phyloP scores from a whole-genome alignment of 2,797 vertebrate species.

The Tragopan temminckii region DNA sequence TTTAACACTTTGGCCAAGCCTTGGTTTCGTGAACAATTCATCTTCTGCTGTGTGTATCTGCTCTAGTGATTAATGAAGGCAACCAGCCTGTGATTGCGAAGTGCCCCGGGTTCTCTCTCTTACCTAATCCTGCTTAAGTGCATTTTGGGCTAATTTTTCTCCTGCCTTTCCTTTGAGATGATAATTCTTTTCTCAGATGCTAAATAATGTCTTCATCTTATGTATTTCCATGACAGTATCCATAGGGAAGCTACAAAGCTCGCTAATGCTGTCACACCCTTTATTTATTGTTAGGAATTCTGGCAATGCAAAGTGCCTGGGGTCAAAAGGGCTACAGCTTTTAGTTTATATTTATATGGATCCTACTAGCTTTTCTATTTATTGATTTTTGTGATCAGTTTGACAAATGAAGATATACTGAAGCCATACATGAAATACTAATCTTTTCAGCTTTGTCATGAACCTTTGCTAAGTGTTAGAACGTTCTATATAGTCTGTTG shows the following conservation, averaged over 20 bases:
- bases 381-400: slow-evolving; percentile 23
- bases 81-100: slow-evolving; percentile 26
- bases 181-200: slow-evolving; percentile 4
- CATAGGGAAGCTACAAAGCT: slow-evolving; percentile 25
- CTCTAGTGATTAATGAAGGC: slow-evolving; percentile 47
- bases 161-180: slow-evolving; percentile 2
- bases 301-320: not conserved
- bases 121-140: slow-evolving; percentile 40
- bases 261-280: not conserved
- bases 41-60: slow-evolving; percentile 32
- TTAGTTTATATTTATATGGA: slow-evolving; percentile 32
- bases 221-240: not conserved
- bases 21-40: slow-evolving; percentile 32
- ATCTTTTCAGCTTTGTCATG: not conserved
- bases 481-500: not conserved
- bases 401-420: slow-evolving; percentile 35
- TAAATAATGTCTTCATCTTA: slow-evolving; percentile 15
- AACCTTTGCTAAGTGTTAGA: not conserved
- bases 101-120: slow-evolving; percentile 22
- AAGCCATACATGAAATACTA: not conserved
- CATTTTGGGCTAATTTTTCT: slow-evolving; percentile 30
- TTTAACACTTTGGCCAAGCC: slow-evolving; percentile 56
- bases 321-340: not conserved
- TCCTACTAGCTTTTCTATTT: slow-evolving; percentile 26
- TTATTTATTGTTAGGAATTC: slow-evolving; percentile 30